Evolutionary conservation across 2,888 invertebrate species (phyloP).

Genomic region (Octodonta nipae): DNA sequence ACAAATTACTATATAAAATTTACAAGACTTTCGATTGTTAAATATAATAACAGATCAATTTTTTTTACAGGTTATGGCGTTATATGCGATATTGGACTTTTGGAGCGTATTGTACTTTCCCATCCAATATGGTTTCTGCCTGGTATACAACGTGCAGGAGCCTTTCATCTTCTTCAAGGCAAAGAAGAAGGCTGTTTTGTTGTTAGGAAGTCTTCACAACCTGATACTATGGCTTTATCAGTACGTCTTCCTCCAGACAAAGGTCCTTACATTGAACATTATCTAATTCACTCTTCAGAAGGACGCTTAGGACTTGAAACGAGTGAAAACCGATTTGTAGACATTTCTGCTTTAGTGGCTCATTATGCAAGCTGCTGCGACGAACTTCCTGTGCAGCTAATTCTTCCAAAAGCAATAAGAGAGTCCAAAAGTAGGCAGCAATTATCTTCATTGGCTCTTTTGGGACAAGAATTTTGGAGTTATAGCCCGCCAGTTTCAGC

Average conservation of each 20-base stretch:
- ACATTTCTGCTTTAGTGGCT: slow-evolving; percentile 82
- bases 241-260: slow-evolving; percentile 77
- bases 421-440: slow-evolving; percentile 83
- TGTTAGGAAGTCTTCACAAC: slow-evolving; percentile 85
- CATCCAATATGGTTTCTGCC: slow-evolving; percentile 94
- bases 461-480: slow-evolving; percentile 80
- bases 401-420: slow-evolving; percentile 70
- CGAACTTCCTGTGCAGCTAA: slow-evolving; percentile 82
- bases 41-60: too few relatives aligned
- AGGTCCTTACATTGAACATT: slow-evolving; percentile 89
- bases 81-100: slow-evolving; percentile 70
- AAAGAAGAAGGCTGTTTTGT: slow-evolving; percentile 91
- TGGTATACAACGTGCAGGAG: slow-evolving; percentile 83
- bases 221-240: slow-evolving; percentile 88
- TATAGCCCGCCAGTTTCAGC: slow-evolving; percentile 32
- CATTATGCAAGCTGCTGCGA: slow-evolving; percentile 91
- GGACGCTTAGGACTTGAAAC: slow-evolving; percentile 81
- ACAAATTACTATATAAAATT: too few relatives aligned
- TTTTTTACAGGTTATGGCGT: slow-evolving; percentile 46
- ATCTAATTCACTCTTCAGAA: slow-evolving; percentile 75
- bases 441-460: slow-evolving; percentile 73
- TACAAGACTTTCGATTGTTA: too few relatives aligned
- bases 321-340: slow-evolving; percentile 83
- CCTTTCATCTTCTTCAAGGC: slow-evolving; percentile 84
- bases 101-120: slow-evolving; percentile 78